Evolutionary conservation across 1,140 invertebrate genomes (phyloP).

Genomic region (Babylonia areolata): DNA sequence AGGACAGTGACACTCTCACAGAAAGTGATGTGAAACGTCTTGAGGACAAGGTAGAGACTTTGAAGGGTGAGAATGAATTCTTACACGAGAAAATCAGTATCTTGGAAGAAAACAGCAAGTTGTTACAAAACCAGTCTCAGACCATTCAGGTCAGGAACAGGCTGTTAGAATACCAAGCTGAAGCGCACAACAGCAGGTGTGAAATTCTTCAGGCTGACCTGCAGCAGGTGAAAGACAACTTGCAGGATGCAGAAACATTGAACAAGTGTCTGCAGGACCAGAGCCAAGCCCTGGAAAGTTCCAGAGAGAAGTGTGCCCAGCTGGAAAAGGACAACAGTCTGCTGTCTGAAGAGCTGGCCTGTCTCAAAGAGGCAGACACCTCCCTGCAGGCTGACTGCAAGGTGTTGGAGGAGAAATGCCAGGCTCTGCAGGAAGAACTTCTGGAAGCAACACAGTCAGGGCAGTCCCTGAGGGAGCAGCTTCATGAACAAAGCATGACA

Average conservation of each 20-base stretch:
- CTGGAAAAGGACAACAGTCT: background rate
- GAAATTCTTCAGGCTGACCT: background rate
- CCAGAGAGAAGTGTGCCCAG: background rate
- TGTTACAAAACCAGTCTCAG: background rate
- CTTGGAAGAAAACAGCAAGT: slow-evolving; percentile 1
- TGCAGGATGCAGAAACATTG: background rate
- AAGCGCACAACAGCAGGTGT: background rate
- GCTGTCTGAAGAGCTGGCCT: background rate
- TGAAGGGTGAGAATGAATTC: slow-evolving; percentile 4
- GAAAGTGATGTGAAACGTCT: background rate
- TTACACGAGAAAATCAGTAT: slow-evolving; percentile 2
- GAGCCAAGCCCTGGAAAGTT: background rate
- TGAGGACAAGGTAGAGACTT: background rate
- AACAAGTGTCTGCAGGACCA: background rate
- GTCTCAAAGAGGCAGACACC: background rate
- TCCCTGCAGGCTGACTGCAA: background rate
- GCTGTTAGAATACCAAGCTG: background rate
- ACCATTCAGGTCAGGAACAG: background rate
- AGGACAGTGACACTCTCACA: background rate
- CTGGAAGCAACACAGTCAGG: background rate
- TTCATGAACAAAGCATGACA: slow-evolving; percentile 23
- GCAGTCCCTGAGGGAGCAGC: slow-evolving; percentile 2
- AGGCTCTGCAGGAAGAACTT: slow-evolving; percentile 21
- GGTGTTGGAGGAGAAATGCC: background rate
- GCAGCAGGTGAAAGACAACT: slow-evolving; percentile 3